Percentiles rank a stretch among this genome's conserved stretches.
These are phyloP conservation scores for Carassius auratus DNA, from an alignment of 2,113 vertebrate genomes.

Conservation along the genomic window DNA sequence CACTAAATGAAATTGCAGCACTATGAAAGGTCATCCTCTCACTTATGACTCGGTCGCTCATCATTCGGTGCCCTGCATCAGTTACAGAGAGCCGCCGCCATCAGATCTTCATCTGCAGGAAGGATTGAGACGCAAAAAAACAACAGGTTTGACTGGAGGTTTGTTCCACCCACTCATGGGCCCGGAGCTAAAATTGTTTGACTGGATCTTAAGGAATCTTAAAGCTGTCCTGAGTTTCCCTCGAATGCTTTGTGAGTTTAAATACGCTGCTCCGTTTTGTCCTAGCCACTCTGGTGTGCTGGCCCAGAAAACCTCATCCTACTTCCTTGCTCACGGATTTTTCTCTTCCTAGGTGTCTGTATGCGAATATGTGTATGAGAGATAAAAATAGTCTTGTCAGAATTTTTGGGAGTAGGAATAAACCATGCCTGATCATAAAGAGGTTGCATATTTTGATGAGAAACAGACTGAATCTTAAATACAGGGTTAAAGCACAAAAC, in stretches of 20 bases:
- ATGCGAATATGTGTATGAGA: slow-evolving; percentile 16
- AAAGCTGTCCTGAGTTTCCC: slow-evolving; percentile 26
- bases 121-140: neutral
- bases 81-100: neutral
- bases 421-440: neutral
- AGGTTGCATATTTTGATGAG: neutral
- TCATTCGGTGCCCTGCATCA: neutral
- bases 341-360: neutral
- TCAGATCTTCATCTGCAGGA: neutral
- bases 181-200: slow-evolving; percentile 24
- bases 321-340: slow-evolving; percentile 19
- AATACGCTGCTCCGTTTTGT: slow-evolving; percentile 12
- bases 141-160: slow-evolving; percentile 6
- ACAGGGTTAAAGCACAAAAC: neutral
- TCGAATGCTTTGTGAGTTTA: slow-evolving; percentile 14
- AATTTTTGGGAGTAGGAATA: neutral
- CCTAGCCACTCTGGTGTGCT: slow-evolving; percentile 13
- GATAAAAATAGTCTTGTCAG: slow-evolving; percentile 39
- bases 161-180: neutral
- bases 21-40: slow-evolving; percentile 45
- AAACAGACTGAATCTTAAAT: neutral
- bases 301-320: slow-evolving; percentile 55
- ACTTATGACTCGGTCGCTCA: slow-evolving; percentile 4
- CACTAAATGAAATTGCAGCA: slow-evolving; percentile 34
- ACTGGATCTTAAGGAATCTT: slow-evolving; percentile 36